A percentile compares a stretch with the other conserved stretches of the same genome.
Evolutionary conservation across 2,888 invertebrate species (phyloP).

Genomic region (Magallana nippona): DNA sequence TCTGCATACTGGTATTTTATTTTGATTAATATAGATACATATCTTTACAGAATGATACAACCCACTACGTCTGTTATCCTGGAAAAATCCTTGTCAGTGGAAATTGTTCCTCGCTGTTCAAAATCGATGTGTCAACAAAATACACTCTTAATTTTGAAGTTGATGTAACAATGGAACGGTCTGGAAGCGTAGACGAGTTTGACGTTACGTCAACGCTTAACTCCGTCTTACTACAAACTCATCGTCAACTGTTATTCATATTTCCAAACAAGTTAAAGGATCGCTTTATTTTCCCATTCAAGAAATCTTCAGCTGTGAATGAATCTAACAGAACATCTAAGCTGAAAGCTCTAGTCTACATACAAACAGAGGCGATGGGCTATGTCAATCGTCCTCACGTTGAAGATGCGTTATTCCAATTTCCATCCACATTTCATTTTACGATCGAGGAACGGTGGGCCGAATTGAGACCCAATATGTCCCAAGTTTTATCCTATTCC

Average conservation of each 20-base stretch:
- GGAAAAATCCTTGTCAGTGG: not conserved
- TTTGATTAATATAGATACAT: not conserved
- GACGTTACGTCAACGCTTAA: not conserved
- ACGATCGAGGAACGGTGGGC: not conserved
- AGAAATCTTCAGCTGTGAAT: not conserved
- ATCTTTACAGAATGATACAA: not conserved
- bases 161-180: not conserved
- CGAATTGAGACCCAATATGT: not conserved
- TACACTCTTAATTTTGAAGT: constrained; percentile 20
- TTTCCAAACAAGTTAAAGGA: not conserved
- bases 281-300: not conserved
- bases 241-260: not conserved
- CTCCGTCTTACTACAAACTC: not conserved
- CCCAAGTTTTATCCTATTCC: not conserved
- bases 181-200: not conserved
- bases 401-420: not conserved
- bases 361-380: not conserved
- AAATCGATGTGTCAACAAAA: not conserved
- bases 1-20: not conserved
- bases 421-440: not conserved
- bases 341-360: not conserved
- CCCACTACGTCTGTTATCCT: not conserved
- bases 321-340: not conserved
- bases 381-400: not conserved
- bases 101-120: not conserved